Base-by-base conservation (phyloP, 2,888 invertebrate genomes). In the Eupsilia transversa region DNA sequence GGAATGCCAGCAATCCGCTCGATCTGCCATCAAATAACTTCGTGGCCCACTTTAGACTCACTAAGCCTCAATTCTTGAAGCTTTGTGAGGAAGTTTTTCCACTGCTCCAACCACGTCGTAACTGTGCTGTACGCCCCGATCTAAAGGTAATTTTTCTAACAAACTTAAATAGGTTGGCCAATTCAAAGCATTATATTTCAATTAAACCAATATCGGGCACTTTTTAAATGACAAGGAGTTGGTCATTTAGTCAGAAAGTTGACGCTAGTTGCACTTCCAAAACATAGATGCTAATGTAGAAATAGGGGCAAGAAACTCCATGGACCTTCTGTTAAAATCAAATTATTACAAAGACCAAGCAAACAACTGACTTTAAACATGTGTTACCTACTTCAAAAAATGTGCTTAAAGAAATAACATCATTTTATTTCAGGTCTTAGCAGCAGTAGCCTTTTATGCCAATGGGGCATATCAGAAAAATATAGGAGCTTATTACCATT, bases 381-480 rank as follows among this genome's bases (percentile, higher is more conserved):
- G n/a, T 52, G 52, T n/a, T n/a, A n/a, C n/a, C n/a, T n/a, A n/a
- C n/a, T n/a, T n/a, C 52, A n/a, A 52, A 52, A n/a, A 52, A 52
- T 52, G 23, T 52, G 10, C 23, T n/a, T n/a, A 23, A n/a, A 52
- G 23, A n/a, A n/a, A 54, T n/a, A 54, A 54, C 41, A n/a, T 54
- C 10, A 56, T 56, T 56, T 56, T 56, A 27, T 27, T 56, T 56
- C 27, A 27, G 56, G 27, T 56, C 56, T 56, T 56, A 56, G 27
- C 56, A 27, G 56, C 27, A 56, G 27, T 56, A 27, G 56, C 56
- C 27, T 56, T 27, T 17, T 27, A 56, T 27, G 56, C 56, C 27
- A 56, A 56, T 56, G 56, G 56, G 56, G n/a, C 17, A 27, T 56
- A n/a, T 54, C 52, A 54, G n/a, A 54, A n/a, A n/a, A 54, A n/a